These are phyloP conservation scores for Sesamia inferens DNA, from an alignment of 2,888 invertebrate species.

Conservation along the genomic window DNA sequence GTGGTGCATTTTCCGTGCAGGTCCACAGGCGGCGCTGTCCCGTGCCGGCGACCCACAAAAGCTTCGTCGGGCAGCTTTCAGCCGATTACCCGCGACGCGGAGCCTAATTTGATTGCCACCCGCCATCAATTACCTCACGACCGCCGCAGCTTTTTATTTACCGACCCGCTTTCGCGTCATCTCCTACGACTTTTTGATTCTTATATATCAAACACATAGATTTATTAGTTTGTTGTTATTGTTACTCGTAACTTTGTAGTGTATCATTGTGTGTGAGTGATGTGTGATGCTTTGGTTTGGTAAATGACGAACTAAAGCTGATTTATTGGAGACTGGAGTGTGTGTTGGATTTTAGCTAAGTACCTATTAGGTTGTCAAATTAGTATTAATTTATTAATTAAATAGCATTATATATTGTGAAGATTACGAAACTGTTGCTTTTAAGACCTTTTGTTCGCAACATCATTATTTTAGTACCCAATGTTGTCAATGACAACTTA, in stretches of 20 bases:
- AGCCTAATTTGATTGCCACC: slow-evolving; percentile 88
- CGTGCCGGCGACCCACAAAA: slow-evolving; percentile 78
- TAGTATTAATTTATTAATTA: too few species aligned
- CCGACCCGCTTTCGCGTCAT: slow-evolving; percentile 73
- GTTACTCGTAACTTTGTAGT: slow-evolving; percentile 68
- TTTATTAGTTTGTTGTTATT: slow-evolving; percentile 76
- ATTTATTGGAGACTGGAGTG: not conserved
- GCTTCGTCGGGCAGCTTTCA: slow-evolving; percentile 86
- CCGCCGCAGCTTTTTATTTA: slow-evolving; percentile 85
- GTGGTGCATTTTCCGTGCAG: slow-evolving; percentile 13
- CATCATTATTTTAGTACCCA: slow-evolving; percentile 22
- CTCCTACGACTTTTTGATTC: slow-evolving; percentile 70
- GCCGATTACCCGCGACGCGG: slow-evolving; percentile 87
- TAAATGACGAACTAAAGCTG: slow-evolving; percentile 1
- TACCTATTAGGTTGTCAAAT: not conserved
- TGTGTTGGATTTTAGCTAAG: not conserved
- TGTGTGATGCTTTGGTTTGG: slow-evolving; percentile 21
- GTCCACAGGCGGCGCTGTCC: slow-evolving; percentile 58
- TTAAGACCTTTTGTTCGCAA: slow-evolving; percentile 6
- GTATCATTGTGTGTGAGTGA: slow-evolving; percentile 32
- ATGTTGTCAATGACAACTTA: slow-evolving; percentile 28
- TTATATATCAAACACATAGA: slow-evolving; percentile 75
- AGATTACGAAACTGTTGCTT: slow-evolving; percentile 11
- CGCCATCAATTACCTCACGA: slow-evolving; percentile 86
- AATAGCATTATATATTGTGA: not conserved